These are phyloP conservation scores for Xiphophorus hellerii DNA, from an alignment of 2,113 vertebrate genomes.

Conservation along the genomic window DNA sequence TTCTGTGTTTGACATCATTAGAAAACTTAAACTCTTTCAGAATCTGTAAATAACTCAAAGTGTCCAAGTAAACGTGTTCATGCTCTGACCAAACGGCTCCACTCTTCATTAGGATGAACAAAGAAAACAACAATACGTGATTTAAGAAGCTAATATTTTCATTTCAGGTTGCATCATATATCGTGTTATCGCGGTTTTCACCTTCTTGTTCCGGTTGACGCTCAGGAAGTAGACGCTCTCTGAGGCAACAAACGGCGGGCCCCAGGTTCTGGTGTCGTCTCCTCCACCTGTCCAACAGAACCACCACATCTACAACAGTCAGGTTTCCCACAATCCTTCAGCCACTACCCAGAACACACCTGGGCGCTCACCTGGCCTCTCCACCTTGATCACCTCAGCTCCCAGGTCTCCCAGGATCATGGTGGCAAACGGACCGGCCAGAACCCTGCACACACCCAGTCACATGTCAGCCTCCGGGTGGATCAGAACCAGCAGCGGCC, in stretches of 20 bases:
- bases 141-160: too few relatives aligned
- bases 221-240: slow-evolving; percentile 96
- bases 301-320: neutral
- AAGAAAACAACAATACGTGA: too few relatives aligned
- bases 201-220: slow-evolving; percentile 95
- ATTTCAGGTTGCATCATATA: too few relatives aligned
- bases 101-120: too few relatives aligned
- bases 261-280: slow-evolving; percentile 94
- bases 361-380: slow-evolving; percentile 83
- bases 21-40: too few relatives aligned
- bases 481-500: rapidly evolving
- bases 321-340: neutral
- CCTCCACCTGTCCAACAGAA: slow-evolving; percentile 80
- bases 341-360: neutral
- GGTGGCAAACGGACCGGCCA: slow-evolving; percentile 95
- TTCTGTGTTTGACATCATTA: too few relatives aligned
- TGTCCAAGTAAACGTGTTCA: too few relatives aligned
- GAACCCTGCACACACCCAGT: slow-evolving; percentile 80
- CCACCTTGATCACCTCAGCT: slow-evolving; percentile 96
- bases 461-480: neutral
- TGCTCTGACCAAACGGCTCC: too few relatives aligned
- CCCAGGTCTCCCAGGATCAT: slow-evolving; percentile 97
- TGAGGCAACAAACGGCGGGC: slow-evolving; percentile 87
- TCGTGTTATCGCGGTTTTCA: neutral
- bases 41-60: too few relatives aligned